phyloP scores from a whole-genome alignment of 1,140 invertebrate genomes.

The Bombus turneri region DNA sequence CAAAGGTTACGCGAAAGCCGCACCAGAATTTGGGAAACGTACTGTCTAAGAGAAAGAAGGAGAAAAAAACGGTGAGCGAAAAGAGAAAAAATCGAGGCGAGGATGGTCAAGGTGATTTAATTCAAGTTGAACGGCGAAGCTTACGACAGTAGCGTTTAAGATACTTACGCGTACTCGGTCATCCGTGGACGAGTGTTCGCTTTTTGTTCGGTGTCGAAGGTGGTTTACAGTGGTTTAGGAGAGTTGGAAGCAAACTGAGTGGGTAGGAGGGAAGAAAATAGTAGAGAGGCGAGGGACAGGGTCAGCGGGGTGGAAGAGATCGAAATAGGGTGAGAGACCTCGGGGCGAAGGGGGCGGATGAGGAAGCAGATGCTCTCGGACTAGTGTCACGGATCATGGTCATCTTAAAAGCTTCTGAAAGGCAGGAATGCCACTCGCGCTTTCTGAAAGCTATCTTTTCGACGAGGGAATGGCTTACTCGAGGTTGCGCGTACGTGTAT shows the following conservation, averaged over 20 bases:
- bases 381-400: conserved; percentile 67
- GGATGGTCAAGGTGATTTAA: background rate
- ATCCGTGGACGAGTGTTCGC: conserved; percentile 55
- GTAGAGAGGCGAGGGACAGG: background rate
- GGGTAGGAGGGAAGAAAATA: too few relatives aligned
- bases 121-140: conserved; percentile 25
- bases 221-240: conserved; percentile 57
- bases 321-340: conserved; percentile 39
- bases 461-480: conserved; percentile 52
- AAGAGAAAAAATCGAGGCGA: background rate
- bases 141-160: conserved; percentile 46
- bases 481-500: conserved; percentile 14
- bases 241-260: background rate
- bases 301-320: background rate
- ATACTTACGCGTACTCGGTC: conserved; percentile 41
- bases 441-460: conserved; percentile 65
- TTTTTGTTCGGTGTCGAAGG: conserved; percentile 55
- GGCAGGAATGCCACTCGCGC: conserved; percentile 40
- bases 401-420: conserved; percentile 65
- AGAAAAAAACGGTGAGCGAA: too few relatives aligned
- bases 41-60: background rate
- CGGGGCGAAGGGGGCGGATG: conserved; percentile 52
- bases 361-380: conserved; percentile 55
- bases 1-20: background rate
- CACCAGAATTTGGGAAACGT: background rate